Evolutionary conservation across 2,113 vertebrate species (phyloP), one percentile per base, ranked within the genome.

Genomic region (Spea multiplicata): DNA sequence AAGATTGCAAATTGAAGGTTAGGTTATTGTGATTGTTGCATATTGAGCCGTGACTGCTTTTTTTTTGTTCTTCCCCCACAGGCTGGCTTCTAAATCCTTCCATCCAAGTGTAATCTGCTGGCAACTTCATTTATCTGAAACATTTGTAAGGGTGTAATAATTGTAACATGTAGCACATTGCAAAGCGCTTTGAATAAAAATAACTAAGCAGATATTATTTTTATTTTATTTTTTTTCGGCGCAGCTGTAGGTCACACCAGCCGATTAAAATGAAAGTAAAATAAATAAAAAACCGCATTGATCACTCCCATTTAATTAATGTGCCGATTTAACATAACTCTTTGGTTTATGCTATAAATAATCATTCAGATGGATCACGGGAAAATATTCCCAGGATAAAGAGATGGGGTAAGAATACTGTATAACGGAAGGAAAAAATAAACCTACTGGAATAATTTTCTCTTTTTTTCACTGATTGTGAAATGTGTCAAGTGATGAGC

Each of bases 41-140:
- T 70, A 14, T 62, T 66, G 30, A 17, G 44, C 30, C 7, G 61
- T 8, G 44, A 76, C n/a, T 13, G 66, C 66, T 30, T 44, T 71
- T 65, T 44, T 45, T 65, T 48, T 57, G 46, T 61, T 59, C 50
- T 44, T 17, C 14, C 13, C 13, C 14, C 10, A 17, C 30, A 46
- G 62, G 59, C 57, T 7, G 48, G 44, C 44, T 69, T 61, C 5
- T 8, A 16, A 8, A 50, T 46, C 69, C 66, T 72, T 72, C 71
- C 76, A 79, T 73, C 67, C 55, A 17, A 62, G 30, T 64, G 17
- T 71, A 71, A 71, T 71, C 70, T 73, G 49, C 62, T 47, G 67
- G 44, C 12, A 48, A 45, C 30, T 17, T 9, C n/a, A 49, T 73
- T 79, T 46, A 73, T 79, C 70, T 79, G 70, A 12, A 10, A 49